Evolutionary conservation across 2,797 vertebrate genomes (phyloP), one percentile per base, ranked within the genome.

Genomic region (Sternarchorhynchus goeldii): DNA sequence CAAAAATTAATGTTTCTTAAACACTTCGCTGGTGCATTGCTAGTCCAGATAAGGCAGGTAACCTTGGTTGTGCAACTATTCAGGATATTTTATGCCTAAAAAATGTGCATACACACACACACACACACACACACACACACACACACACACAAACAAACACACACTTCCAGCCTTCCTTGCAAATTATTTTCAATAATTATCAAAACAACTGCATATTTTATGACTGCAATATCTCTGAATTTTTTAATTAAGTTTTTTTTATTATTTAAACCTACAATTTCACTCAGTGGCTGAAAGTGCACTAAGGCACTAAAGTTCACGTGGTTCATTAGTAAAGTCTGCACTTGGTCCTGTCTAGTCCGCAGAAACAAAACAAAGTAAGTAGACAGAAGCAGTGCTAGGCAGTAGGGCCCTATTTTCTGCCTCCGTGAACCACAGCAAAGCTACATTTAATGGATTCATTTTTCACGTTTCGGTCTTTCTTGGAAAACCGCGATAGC

Each of bases 381-480:
- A 60, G 63, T 31, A 59, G 20, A 50, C 57, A 31, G 57, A 75
- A 76, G 31, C 21, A 8, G n/a, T 6, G 14, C 25, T 50, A 64
- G 36, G 32, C 41, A 29, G 17, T 66, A 53, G 53, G 18, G 62
- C 34, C 41, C 73, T 56, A 71, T 71, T 80, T 83, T 77, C 62
- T 77, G 36, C 62, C 25, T 80, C 74, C 45, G 73, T 71, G 73
- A 60, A 53, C 68, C 60, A 60, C 29, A n/a, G 29, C 41, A 73
- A 72, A 77, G 81, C 78, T 76, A 66, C 50, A 59, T 50, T 21
- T 77, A 77, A 81, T 65, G 36, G 60, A 57, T 78, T 64, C 32
- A 39, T 66, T 50, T 66, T 65, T 25, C 64, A 76, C n/a, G 63
- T 34, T 55, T 41, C 17, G 60, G 71, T 56, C 64, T 32, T 79